Conservation (phyloP, 2,888 invertebrate genomes). For the Conistra vaccinii region DNA sequence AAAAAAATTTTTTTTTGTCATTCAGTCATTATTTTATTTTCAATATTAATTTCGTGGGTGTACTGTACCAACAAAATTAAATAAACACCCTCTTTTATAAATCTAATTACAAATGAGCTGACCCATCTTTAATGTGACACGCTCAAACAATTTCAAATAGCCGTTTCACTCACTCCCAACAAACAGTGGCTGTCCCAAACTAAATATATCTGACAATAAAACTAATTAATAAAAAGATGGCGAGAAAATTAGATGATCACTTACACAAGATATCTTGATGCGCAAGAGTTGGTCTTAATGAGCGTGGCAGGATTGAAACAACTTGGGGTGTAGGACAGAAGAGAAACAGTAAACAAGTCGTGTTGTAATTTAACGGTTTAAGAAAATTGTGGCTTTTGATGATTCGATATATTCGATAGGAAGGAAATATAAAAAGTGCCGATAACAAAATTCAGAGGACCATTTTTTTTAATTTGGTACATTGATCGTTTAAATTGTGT, state of each 20-base stretch:
- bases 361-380: too few relatives aligned
- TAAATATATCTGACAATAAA: constrained; percentile 49
- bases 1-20: too few relatives aligned
- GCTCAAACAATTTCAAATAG: constrained; percentile 78
- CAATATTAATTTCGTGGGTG: not conserved
- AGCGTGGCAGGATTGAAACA: constrained; percentile 74
- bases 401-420: too few relatives aligned
- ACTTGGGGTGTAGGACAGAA: constrained; percentile 8
- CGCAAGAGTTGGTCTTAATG: constrained; percentile 75
- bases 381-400: too few relatives aligned
- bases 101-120: constrained; percentile 49
- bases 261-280: constrained; percentile 57
- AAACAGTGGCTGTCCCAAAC: constrained; percentile 31
- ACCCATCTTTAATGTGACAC: constrained; percentile 53
- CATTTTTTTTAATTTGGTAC: too few relatives aligned
- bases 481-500: too few relatives aligned
- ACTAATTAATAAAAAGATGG: constrained; percentile 60
- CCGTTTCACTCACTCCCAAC: constrained; percentile 70
- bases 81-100: constrained; percentile 47
- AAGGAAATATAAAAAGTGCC: too few relatives aligned
- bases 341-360: constrained; percentile 35
- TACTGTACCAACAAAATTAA: not conserved
- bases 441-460: too few relatives aligned
- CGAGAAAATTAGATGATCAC: constrained; percentile 66
- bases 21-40: too few relatives aligned